These are phyloP conservation scores for Pseudorhiza aurosa DNA, from an alignment of 30 jellyfish, hydroid and myxozoan species.

Conservation along the genomic window DNA sequence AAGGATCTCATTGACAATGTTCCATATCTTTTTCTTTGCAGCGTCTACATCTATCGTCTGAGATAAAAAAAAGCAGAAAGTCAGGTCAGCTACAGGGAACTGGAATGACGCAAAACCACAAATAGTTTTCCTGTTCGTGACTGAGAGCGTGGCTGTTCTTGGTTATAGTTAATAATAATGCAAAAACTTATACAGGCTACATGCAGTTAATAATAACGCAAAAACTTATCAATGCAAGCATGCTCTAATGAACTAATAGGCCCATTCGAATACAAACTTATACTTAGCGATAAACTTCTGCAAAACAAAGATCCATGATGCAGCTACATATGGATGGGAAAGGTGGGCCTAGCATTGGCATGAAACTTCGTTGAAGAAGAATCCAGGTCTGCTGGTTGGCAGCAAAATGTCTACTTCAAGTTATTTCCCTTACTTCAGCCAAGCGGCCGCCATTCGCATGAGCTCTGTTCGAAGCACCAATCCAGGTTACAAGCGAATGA, in stretches of 20 bases:
- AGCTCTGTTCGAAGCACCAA: constrained; percentile 31
- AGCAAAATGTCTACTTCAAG: neutral
- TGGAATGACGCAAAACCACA: no score
- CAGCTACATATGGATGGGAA: no score
- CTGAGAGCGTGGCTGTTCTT: no score
- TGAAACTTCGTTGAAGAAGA: neutral
- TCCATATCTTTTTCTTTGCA: constrained; percentile 66
- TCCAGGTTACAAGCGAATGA: constrained; percentile 16
- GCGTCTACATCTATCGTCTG: constrained; percentile 71
- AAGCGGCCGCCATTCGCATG: neutral
- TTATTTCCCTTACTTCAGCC: neutral
- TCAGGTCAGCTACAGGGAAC: no score
- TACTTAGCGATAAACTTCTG: no score
- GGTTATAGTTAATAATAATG: neutral
- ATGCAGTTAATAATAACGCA: neutral
- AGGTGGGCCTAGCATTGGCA: no score
- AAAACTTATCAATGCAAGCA: neutral
- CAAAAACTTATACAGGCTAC: neutral
- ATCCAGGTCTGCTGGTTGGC: neutral
- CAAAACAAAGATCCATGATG: no score
- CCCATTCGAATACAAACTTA: no score
- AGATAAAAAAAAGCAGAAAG: neutral
- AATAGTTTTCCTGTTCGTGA: no score
- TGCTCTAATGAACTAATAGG: no score
- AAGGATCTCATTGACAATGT: constrained; percentile 91